These are phyloP conservation scores for Drosophila nigricruria DNA, from an alignment of 2,888 invertebrate genomes.

Conservation along the genomic window DNA sequence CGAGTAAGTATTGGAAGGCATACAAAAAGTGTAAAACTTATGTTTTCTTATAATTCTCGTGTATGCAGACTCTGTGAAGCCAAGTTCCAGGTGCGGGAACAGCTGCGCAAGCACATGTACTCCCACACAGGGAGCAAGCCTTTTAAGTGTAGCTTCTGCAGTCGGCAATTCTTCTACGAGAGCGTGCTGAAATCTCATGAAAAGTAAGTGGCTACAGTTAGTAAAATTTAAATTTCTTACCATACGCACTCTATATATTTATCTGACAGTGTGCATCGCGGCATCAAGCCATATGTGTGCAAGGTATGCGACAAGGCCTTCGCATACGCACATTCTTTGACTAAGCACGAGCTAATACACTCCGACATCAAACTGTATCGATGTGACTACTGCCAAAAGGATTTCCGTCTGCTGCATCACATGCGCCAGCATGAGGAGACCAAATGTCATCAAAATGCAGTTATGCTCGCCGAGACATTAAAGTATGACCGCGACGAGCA, in stretches of 20 bases:
- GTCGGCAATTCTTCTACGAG: constrained; percentile 82
- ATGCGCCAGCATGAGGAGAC: constrained; percentile 84
- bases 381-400: constrained; percentile 82
- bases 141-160: constrained; percentile 80
- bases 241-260: neutral
- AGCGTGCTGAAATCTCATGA: constrained; percentile 83
- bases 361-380: constrained; percentile 82
- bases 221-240: neutral
- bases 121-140: constrained; percentile 83
- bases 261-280: constrained; percentile 75
- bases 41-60: neutral
- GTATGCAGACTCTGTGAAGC: constrained; percentile 76
- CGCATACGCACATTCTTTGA: constrained; percentile 81
- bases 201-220: constrained; percentile 64
- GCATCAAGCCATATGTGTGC: constrained; percentile 82
- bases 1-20: constrained; percentile 73
- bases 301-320: constrained; percentile 80
- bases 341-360: constrained; percentile 83
- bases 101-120: constrained; percentile 82
- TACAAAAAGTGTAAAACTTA: neutral
- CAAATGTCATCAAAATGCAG: constrained; percentile 82
- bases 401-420: constrained; percentile 83
- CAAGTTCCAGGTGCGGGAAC: constrained; percentile 81
- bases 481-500: constrained; percentile 52
- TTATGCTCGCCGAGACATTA: constrained; percentile 64